Conservation (phyloP, 1,140 invertebrate species). For the Stegodyphus mimosarum region DNA sequence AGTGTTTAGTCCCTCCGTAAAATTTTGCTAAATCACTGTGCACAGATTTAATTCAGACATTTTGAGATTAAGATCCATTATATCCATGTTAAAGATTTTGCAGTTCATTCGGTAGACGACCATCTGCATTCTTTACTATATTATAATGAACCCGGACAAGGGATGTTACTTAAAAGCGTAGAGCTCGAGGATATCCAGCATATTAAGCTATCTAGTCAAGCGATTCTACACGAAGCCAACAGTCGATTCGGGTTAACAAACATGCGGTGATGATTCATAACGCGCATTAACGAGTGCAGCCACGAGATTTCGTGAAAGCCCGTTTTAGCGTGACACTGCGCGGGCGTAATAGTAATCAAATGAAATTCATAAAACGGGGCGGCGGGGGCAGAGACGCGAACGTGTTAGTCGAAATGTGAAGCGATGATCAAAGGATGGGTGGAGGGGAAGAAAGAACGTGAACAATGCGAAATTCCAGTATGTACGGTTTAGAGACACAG, state of each 20-base stretch:
- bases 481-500: conserved; percentile 1
- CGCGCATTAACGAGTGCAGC: background rate
- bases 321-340: background rate
- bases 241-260: too few species aligned
- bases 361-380: background rate
- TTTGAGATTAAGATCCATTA: too few species aligned
- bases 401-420: conserved; percentile 1
- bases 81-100: too few species aligned
- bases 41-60: too few species aligned
- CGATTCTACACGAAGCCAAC: too few species aligned
- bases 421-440: background rate
- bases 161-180: background rate
- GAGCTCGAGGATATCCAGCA: too few species aligned
- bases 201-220: too few species aligned
- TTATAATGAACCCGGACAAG: background rate
- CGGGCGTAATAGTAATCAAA: background rate
- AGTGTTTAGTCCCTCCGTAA: too few species aligned
- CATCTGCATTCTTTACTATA: too few species aligned
- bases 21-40: too few species aligned
- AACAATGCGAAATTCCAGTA: conserved; percentile 46
- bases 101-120: too few species aligned
- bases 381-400: background rate
- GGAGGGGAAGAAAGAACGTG: background rate
- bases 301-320: background rate
- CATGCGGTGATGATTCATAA: background rate